A percentile compares a stretch with the other conserved stretches of the same genome.
Evolutionary conservation across 2,113 vertebrate species (phyloP).

Genomic region (Prolemur simus): DNA sequence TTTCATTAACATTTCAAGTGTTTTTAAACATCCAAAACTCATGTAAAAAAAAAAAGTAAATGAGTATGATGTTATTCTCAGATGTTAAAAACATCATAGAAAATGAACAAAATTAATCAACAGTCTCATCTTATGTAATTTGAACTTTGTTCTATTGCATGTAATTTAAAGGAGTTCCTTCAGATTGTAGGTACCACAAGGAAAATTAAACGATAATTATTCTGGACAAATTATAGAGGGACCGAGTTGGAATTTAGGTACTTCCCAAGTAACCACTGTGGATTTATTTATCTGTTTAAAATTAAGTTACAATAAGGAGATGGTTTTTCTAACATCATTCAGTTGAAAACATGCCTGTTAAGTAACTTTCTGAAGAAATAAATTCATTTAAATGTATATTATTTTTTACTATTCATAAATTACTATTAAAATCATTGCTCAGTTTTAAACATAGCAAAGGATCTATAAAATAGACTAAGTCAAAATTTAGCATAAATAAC

Average conservation of each 20-base stretch:
- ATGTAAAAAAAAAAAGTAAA: not conserved
- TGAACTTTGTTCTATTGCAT: not conserved
- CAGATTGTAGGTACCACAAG: not conserved
- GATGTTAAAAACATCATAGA: not conserved
- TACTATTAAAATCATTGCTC: not conserved
- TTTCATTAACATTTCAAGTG: not conserved
- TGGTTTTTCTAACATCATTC: not conserved
- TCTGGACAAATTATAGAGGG: not conserved
- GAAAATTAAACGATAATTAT: slow-evolving; percentile 4
- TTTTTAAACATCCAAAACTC: not conserved
- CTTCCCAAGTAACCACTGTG: not conserved
- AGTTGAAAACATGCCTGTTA: not conserved
- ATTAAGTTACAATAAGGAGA: not conserved
- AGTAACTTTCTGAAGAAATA: not conserved
- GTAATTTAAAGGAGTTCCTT: not conserved
- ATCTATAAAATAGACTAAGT: not conserved
- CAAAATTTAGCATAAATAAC: not conserved
- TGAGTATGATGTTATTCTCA: not conserved
- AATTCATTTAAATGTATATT: not conserved
- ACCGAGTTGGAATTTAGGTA: not conserved
- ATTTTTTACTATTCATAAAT: slow-evolving; percentile 42
- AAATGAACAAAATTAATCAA: not conserved
- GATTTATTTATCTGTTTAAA: not conserved
- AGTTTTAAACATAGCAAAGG: not conserved
- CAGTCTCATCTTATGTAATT: not conserved